Percentiles rank a stretch among this genome's conserved stretches.
Conservation (phyloP, 2,113 vertebrate genomes). For the Microcebus tavaratra region DNA sequence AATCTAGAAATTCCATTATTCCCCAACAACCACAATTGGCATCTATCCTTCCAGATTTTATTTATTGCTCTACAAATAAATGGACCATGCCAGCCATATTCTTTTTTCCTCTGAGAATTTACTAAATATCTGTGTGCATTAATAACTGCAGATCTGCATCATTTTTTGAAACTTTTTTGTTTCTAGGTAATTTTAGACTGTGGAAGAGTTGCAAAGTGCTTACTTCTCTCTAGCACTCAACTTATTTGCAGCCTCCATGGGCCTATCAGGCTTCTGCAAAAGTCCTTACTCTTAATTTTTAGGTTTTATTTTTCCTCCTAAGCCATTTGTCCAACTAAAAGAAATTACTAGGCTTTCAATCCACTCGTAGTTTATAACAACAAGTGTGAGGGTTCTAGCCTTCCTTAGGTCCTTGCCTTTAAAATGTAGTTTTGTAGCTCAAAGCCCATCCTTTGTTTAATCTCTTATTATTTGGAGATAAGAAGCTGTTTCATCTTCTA, state of each 20-base stretch:
- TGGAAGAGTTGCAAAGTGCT: neutral
- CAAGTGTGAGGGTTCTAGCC: neutral
- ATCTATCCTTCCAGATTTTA: neutral
- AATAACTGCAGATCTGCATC: neutral
- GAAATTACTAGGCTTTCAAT: neutral
- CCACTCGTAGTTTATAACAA: neutral
- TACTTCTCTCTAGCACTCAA: neutral
- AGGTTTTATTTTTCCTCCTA: neutral
- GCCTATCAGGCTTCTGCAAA: neutral
- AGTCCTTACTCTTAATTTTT: neutral
- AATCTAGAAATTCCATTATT: neutral
- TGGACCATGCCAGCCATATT: neutral
- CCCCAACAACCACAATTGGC: neutral
- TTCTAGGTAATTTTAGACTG: neutral
- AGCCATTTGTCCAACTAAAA: neutral
- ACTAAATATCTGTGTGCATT: neutral
- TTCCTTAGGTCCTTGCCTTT: neutral
- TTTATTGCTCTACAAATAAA: neutral
- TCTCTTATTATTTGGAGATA: neutral
- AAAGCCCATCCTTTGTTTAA: conserved; percentile 3
- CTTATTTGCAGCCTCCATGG: neutral
- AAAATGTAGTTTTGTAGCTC: neutral
- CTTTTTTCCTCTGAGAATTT: neutral
- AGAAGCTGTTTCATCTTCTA: neutral
- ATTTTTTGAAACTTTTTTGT: neutral